Evolutionary conservation across 1,140 invertebrate genomes (phyloP).

Genomic region (Bombus sibiricus): DNA sequence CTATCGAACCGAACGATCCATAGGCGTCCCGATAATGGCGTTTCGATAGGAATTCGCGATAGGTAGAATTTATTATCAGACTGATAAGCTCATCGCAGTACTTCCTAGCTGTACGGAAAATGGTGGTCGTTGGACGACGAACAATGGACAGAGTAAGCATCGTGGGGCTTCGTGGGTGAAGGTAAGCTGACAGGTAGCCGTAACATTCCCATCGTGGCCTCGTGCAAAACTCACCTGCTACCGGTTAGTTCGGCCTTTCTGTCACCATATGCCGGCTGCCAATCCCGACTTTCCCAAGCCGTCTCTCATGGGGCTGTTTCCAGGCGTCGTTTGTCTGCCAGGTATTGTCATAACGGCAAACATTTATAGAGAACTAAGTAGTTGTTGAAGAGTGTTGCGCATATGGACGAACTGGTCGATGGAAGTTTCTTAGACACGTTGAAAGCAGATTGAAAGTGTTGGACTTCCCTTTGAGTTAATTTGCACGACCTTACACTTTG

Average conservation of each 20-base stretch:
- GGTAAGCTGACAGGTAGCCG: constrained; percentile 71
- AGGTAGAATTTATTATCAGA: constrained; percentile 57
- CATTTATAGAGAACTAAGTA: background rate
- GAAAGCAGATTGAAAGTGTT: background rate
- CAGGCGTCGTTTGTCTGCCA: constrained; percentile 14
- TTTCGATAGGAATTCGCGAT: constrained; percentile 57
- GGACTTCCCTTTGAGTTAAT: background rate
- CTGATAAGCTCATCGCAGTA: constrained; percentile 21
- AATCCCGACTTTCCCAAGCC: constrained; percentile 67
- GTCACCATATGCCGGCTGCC: constrained; percentile 67
- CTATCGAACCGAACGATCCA: constrained; percentile 15
- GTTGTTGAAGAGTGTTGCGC: background rate
- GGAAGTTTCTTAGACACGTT: background rate
- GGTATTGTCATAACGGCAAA: background rate
- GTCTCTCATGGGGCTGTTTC: background rate
- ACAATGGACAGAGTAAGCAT: constrained; percentile 65
- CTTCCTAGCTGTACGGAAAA: constrained; percentile 56
- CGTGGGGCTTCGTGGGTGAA: constrained; percentile 54
- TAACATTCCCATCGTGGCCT: constrained; percentile 76
- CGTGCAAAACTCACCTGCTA: constrained; percentile 76
- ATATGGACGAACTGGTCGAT: background rate
- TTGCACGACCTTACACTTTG: background rate
- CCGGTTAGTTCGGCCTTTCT: constrained; percentile 65
- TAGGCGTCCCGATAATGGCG: constrained; percentile 48
- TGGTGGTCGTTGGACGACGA: constrained; percentile 44